These are phyloP conservation scores for Melierax canorus DNA, from an alignment of 2,113 vertebrate genomes.

Conservation along the genomic window DNA sequence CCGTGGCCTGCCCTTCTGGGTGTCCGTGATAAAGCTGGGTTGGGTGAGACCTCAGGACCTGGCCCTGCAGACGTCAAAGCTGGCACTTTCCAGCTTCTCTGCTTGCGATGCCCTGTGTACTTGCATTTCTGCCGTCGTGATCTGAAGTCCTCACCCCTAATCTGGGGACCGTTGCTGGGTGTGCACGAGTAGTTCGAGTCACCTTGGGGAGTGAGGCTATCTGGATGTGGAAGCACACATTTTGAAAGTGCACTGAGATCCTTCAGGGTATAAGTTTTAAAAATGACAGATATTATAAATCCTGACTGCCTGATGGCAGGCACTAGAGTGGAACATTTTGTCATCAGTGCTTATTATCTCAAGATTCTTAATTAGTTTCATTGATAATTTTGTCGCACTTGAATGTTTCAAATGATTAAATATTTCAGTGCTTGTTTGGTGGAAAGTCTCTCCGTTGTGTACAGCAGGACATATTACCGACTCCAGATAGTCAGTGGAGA, in stretches of 20 bases:
- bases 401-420: constrained; percentile 55
- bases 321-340: constrained; percentile 58
- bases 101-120: fast-evolving
- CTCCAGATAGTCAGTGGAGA: neutral
- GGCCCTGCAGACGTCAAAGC: neutral
- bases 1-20: neutral
- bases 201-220: neutral
- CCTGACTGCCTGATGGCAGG: constrained; percentile 39
- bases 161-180: neutral
- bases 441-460: neutral
- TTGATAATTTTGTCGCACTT: constrained; percentile 63
- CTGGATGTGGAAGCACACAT: neutral
- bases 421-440: constrained; percentile 33
- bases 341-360: constrained; percentile 56
- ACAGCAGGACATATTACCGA: neutral
- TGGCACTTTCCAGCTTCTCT: neutral
- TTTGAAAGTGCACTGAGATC: neutral
- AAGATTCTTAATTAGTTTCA: constrained; percentile 65
- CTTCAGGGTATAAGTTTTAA: neutral
- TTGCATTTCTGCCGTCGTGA: neutral
- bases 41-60: neutral
- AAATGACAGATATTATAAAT: constrained; percentile 36
- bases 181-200: neutral
- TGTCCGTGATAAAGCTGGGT: neutral
- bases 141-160: neutral